Evolutionary conservation across 2,797 vertebrate genomes (phyloP).

Genomic region (Myotis pilosus): DNA sequence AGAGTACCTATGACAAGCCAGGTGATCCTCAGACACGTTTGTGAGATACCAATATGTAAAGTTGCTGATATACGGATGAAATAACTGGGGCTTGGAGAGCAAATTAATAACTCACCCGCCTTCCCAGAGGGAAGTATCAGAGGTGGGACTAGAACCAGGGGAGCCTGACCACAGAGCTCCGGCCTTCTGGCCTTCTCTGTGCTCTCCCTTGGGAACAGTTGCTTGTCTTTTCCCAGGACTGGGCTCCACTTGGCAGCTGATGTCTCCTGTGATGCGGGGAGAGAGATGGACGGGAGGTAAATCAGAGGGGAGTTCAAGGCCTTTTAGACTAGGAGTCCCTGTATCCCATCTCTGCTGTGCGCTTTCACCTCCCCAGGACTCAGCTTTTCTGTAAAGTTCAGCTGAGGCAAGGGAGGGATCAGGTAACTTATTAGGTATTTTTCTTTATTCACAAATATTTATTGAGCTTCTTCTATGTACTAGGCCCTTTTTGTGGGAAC

Average conservation of each 20-base stretch:
- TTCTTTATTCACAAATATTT: not conserved
- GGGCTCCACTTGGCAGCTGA: not conserved
- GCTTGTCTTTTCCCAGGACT: not conserved
- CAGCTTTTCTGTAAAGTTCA: not conserved
- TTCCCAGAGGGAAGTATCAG: not conserved
- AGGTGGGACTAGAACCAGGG: not conserved
- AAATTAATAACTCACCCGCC: not conserved
- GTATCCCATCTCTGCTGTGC: fast-evolving
- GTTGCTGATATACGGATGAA: no score
- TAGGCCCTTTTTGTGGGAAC: not conserved
- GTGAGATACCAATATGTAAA: not conserved
- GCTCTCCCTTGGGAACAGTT: not conserved
- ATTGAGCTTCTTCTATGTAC: not conserved
- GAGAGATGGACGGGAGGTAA: not conserved
- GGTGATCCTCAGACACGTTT: not conserved
- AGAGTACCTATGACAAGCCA: no score
- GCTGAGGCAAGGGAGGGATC: not conserved
- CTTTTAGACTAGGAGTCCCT: not conserved
- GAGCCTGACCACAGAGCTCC: not conserved
- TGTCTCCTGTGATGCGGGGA: not conserved
- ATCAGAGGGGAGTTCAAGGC: not conserved
- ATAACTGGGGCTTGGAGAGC: not conserved
- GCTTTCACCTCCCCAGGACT: not conserved
- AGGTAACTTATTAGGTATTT: not conserved
- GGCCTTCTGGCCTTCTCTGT: not conserved